Conservation (phyloP, 2,888 invertebrate species). For the Himalopsyche anomala region DNA sequence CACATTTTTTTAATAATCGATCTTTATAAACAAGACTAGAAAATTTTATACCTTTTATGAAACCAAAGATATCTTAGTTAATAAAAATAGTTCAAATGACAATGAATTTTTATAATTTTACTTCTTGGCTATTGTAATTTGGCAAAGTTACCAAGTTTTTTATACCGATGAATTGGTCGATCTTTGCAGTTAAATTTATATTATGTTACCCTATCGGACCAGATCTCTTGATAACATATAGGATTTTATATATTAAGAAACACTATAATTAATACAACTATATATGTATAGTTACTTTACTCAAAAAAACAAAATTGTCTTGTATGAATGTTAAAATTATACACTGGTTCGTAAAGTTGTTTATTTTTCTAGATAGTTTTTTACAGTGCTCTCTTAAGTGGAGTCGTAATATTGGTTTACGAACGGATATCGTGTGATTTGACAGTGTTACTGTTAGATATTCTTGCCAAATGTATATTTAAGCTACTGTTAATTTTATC, state of each 20-base stretch:
- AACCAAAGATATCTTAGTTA: constrained; percentile 32
- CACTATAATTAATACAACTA: neutral
- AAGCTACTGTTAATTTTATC: constrained; percentile 32
- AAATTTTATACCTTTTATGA: constrained; percentile 1
- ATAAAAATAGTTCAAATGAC: constrained; percentile 7
- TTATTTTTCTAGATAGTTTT: constrained; percentile 12
- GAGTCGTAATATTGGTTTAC: neutral
- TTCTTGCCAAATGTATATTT: constrained; percentile 35
- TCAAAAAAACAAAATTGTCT: constrained; percentile 6
- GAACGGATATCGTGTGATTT: constrained; percentile 3
- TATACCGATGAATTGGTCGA: neutral
- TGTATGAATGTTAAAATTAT: neutral
- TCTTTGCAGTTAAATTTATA: neutral
- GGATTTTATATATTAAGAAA: constrained; percentile 13
- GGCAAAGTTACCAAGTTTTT: constrained; percentile 2
- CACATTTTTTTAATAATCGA: too few species aligned
- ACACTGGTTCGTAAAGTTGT: neutral
- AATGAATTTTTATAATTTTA: constrained; percentile 30
- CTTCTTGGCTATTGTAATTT: neutral
- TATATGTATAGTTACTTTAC: neutral
- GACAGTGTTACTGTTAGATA: neutral
- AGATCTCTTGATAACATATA: neutral
- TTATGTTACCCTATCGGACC: constrained; percentile 11
- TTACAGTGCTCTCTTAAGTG: constrained; percentile 4
- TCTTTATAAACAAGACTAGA: neutral